phyloP scores from a whole-genome alignment of 2,797 vertebrate genomes.

The Euthynnus affinis region DNA sequence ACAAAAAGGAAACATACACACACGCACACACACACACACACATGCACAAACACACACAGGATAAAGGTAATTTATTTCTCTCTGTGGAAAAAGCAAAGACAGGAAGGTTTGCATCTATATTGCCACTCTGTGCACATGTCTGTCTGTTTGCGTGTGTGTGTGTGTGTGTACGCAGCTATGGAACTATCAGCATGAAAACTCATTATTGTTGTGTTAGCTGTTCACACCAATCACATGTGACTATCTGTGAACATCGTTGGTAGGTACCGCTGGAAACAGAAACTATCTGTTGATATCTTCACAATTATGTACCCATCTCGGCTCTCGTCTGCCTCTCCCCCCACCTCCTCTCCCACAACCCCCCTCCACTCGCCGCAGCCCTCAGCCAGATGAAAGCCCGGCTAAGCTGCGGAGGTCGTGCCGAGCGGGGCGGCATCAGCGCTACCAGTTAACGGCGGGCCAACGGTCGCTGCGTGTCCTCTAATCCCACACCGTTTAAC shows the following conservation, averaged over 20 bases:
- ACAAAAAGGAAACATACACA: slow-evolving; percentile 51
- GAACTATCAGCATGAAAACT: slow-evolving; percentile 75
- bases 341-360: slow-evolving; percentile 10
- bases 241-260: slow-evolving; percentile 63
- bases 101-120: slow-evolving; percentile 73
- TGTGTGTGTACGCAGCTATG: slow-evolving; percentile 14
- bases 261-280: slow-evolving; percentile 73
- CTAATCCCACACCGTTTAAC: slow-evolving; percentile 88
- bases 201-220: slow-evolving; percentile 80
- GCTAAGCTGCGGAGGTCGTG: slow-evolving; percentile 81
- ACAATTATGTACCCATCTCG: slow-evolving; percentile 82
- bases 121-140: slow-evolving; percentile 42
- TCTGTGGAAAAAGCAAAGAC: slow-evolving; percentile 70
- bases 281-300: slow-evolving; percentile 84
- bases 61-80: slow-evolving; percentile 86
- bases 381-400: slow-evolving; percentile 84
- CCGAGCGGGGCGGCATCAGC: slow-evolving; percentile 68
- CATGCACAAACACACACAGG: slow-evolving; percentile 58
- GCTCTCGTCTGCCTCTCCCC: slow-evolving; percentile 30
- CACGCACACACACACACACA: slow-evolving; percentile 33
- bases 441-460: slow-evolving; percentile 75
- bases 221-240: slow-evolving; percentile 72
- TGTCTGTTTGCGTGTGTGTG: slow-evolving; percentile 12
- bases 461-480: slow-evolving; percentile 69
- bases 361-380: slow-evolving; percentile 57